These are phyloP conservation scores for Ceratitis capitata DNA, from an alignment of 1,140 invertebrate genomes.

Conservation along the genomic window DNA sequence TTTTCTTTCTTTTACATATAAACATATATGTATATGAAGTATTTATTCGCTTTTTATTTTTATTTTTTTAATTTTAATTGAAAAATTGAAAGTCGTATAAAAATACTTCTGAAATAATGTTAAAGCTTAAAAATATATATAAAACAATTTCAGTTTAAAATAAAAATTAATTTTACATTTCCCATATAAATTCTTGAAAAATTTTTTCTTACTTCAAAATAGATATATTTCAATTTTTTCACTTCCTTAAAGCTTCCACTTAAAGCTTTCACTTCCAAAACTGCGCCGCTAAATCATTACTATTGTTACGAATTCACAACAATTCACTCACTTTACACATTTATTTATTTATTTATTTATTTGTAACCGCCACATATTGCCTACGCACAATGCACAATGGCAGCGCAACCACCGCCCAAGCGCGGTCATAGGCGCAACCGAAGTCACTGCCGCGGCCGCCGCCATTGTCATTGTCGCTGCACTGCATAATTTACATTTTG, in stretches of 20 bases:
- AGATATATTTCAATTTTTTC: no score
- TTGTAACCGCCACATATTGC: neutral
- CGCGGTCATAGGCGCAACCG: neutral
- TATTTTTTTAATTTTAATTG: no score
- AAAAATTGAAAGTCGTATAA: no score
- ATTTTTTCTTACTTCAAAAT: no score
- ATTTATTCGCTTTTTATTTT: no score
- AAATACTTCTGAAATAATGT: no score
- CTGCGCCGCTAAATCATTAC: neutral
- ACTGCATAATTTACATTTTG: slow-evolving; percentile 36
- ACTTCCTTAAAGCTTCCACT: neutral
- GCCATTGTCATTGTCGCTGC: neutral
- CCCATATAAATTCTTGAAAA: no score
- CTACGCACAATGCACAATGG: neutral
- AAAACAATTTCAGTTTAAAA: no score
- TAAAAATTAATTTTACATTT: no score
- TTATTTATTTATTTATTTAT: slow-evolving; percentile 26
- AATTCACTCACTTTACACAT: neutral
- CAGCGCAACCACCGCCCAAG: neutral
- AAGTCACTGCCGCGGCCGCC: neutral
- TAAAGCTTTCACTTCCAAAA: neutral
- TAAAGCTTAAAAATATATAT: no score
- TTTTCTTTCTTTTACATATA: no score
- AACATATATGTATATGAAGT: no score
- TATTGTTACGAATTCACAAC: neutral